Conservation (phyloP, 1,140 invertebrate genomes). For the Drosophila ogumai region DNA sequence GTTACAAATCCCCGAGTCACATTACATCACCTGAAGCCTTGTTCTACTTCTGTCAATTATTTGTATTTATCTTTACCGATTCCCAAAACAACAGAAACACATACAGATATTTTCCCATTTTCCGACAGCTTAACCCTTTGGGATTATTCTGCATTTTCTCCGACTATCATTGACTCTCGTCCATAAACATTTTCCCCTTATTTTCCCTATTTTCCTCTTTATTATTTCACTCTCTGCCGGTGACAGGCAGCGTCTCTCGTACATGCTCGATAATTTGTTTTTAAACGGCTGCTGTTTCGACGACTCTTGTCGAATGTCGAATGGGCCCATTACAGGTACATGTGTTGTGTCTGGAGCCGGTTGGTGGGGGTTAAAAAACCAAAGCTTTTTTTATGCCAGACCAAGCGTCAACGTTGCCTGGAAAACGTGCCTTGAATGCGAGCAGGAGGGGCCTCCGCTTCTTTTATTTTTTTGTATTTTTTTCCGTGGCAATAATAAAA, state of each 20-base stretch:
- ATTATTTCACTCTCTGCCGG: conserved; percentile 71
- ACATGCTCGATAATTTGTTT: conserved; percentile 82
- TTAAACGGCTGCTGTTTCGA: conserved; percentile 72
- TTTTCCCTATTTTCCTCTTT: conserved; percentile 40
- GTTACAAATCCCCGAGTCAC: conserved; percentile 5
- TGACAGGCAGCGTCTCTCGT: conserved; percentile 60
- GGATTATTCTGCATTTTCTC: conserved; percentile 42
- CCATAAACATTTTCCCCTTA: conserved; percentile 49
- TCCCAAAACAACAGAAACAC: conserved; percentile 2
- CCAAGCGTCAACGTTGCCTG: conserved; percentile 76
- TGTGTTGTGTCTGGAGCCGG: conserved; percentile 49
- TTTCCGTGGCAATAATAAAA: conserved; percentile 66
- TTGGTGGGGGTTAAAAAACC: conserved; percentile 26
- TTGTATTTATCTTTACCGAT: conserved; percentile 31
- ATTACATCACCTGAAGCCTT: conserved; percentile 21
- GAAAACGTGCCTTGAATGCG: conserved; percentile 73
- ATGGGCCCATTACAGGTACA: conserved; percentile 67
- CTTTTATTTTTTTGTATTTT: conserved; percentile 1
- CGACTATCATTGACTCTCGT: conserved; percentile 58
- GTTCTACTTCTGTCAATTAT: conserved; percentile 50
- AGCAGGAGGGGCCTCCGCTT: conserved; percentile 51
- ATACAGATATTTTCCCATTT: conserved; percentile 22
- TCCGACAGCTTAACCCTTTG: conserved; percentile 45
- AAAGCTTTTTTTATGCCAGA: conserved; percentile 71
- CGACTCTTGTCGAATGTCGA: conserved; percentile 65